Percentiles rank a stretch among this genome's conserved stretches.
Conservation (phyloP, 2,797 vertebrate genomes). For the Sebastiscus tertius region DNA sequence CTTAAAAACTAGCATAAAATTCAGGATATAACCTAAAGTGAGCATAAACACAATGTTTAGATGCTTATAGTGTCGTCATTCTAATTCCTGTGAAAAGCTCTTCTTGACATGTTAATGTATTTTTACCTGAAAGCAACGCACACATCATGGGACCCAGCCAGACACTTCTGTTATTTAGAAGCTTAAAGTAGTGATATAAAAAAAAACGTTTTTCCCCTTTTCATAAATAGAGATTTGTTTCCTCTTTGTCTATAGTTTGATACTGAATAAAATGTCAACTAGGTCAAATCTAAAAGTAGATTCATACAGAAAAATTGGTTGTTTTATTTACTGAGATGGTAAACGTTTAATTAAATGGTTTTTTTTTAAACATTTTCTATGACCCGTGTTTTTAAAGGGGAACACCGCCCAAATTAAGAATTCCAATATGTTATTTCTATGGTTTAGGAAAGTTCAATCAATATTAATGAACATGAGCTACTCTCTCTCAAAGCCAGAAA, state of each 20-base stretch:
- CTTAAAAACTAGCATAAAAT: background rate
- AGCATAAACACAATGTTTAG: background rate
- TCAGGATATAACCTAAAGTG: background rate
- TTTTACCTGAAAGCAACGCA: slow-evolving; percentile 11
- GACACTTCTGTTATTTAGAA: slow-evolving; percentile 60
- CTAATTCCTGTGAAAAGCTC: background rate
- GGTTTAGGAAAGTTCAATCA: too few species aligned
- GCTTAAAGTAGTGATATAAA: slow-evolving; percentile 10
- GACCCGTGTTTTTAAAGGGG: fast-evolving
- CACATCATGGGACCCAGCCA: slow-evolving; percentile 56
- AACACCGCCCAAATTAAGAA: too few species aligned
- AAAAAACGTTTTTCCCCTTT: slow-evolving; percentile 46
- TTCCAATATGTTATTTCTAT: too few species aligned
- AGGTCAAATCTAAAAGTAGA: slow-evolving; percentile 18
- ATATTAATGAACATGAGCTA: too few species aligned
- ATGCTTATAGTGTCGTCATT: background rate
- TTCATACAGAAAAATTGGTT: background rate
- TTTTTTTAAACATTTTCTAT: background rate
- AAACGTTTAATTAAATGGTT: background rate
- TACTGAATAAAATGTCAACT: slow-evolving; percentile 36
- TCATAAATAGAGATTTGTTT: slow-evolving; percentile 56
- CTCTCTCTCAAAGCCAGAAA: too few species aligned
- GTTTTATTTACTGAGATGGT: background rate
- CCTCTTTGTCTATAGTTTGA: slow-evolving; percentile 42
- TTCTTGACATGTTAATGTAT: slow-evolving; percentile 7